phyloP scores from a whole-genome alignment of 2,888 invertebrate genomes.

The Chymomyza caudatula region DNA sequence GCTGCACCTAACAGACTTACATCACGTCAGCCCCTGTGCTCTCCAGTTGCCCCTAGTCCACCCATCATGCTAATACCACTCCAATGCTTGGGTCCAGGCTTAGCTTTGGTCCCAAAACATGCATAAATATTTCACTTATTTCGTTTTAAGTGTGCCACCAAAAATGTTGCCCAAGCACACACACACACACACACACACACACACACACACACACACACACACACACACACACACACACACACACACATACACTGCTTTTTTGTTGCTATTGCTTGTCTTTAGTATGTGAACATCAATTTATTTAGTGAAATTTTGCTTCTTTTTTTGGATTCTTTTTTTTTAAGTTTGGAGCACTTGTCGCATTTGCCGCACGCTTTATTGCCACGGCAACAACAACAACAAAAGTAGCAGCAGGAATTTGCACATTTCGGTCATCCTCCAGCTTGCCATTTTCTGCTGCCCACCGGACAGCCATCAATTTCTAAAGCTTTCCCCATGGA shows the following conservation, averaged over 20 bases:
- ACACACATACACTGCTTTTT: conserved; percentile 9
- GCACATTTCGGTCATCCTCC: conserved; percentile 54
- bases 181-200: background rate
- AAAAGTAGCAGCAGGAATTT: conserved; percentile 39
- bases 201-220: conserved; percentile 2
- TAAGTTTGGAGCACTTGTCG: background rate
- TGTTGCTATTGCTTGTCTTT: conserved; percentile 40
- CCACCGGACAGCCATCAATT: conserved; percentile 14
- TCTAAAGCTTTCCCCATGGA: conserved; percentile 25
- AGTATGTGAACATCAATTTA: conserved; percentile 65
- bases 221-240: background rate
- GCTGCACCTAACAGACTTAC: conserved; percentile 50
- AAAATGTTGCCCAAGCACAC: background rate
- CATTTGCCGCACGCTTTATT: conserved; percentile 2
- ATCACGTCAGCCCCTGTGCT: background rate
- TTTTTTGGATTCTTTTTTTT: background rate
- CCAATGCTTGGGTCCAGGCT: background rate
- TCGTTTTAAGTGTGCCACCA: conserved; percentile 42
- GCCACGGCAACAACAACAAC: conserved; percentile 12
- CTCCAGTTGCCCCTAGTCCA: background rate
- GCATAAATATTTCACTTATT: conserved; percentile 69
- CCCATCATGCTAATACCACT: background rate
- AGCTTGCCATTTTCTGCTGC: background rate
- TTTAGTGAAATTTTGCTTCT: conserved; percentile 50
- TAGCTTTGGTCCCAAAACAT: conserved; percentile 42